Evolutionary conservation across 2,888 invertebrate genomes (phyloP), one percentile per base, ranked within the genome.

Genomic region (Caenorhabditis afra): DNA sequence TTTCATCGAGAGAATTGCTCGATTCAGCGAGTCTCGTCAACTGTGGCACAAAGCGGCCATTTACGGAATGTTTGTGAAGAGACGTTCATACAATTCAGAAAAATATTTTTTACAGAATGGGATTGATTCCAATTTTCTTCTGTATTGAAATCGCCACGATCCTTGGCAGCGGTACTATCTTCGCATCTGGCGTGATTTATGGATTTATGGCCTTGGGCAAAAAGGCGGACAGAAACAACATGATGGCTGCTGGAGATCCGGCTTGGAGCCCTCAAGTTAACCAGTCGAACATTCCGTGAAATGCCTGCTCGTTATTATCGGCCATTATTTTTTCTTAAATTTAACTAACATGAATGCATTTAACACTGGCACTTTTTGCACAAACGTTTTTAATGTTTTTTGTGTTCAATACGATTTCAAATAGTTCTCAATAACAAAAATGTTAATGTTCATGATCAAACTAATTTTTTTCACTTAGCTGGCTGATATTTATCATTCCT

Each of bases 161-260:
- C 90, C 94, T 97, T 90, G 96, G 96, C 84, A 94, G 95, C 91
- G 95, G 95, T 18, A 92, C 95, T 81, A 94, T 97, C 90, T 95
- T 97, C 91, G 93, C 93, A 23, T 95, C 96, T 67, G 97, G 96
- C 71, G 93, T 95, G 81, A 92, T 96, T 74, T 97, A 97, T 91
- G 96, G 96, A 87, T 94, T 96, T 93, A 95, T 97, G 95, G 94
- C 96, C 64, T 93, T 97, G 81, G 97, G 97, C 84, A 95, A 94
- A 92, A 97, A 97, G 96, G 89, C 89, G 12, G 89, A 89, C 62
- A 84, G 89, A 11, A 81, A 73, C 53, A 86, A 87, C 41, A 90
- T 90, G 90, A 88, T 90, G 88, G 89, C 88, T 10, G 84, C 83
- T 16, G 82, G 81, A 37, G 86, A 86, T 37, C 85, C 85, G 5